A percentile compares a stretch with the other conserved stretches of the same genome.
These are phyloP conservation scores for Zeuzera pyrina DNA, from an alignment of 2,888 invertebrate species.

Conservation along the genomic window DNA sequence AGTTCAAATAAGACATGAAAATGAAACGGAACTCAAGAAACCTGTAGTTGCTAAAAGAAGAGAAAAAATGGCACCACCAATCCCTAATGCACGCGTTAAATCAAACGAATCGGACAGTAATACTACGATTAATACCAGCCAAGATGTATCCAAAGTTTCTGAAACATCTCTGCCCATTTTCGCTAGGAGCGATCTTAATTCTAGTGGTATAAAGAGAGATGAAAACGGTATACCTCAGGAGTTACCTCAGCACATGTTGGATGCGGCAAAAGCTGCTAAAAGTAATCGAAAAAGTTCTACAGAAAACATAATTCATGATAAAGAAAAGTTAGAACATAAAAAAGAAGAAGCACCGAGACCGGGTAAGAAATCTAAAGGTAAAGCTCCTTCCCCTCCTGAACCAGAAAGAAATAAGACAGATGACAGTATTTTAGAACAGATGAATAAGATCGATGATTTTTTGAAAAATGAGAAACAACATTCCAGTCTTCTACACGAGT, in stretches of 20 bases:
- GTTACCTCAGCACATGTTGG: slow-evolving; percentile 79
- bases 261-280: slow-evolving; percentile 80
- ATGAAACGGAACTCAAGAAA: slow-evolving; percentile 57
- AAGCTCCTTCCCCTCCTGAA: slow-evolving; percentile 82
- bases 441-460: slow-evolving; percentile 53
- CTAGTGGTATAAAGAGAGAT: slow-evolving; percentile 74
- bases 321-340: slow-evolving; percentile 38
- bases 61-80: slow-evolving; percentile 64
- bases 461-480: slow-evolving; percentile 55
- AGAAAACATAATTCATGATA: slow-evolving; percentile 39
- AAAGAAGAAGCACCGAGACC: slow-evolving; percentile 50
- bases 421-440: slow-evolving; percentile 59
- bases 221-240: slow-evolving; percentile 78
- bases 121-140: slow-evolving; percentile 32
- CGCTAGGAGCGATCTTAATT: slow-evolving; percentile 62
- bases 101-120: slow-evolving; percentile 48
- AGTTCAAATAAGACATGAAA: slow-evolving; percentile 66
- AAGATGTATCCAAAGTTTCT: slow-evolving; percentile 42
- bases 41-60: slow-evolving; percentile 68
- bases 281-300: slow-evolving; percentile 75
- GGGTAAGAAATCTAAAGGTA: slow-evolving; percentile 77
- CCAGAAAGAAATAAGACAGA: slow-evolving; percentile 60
- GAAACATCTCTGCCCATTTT: slow-evolving; percentile 41
- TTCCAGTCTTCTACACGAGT: slow-evolving; percentile 48
- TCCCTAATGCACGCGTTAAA: slow-evolving; percentile 60